Percentiles rank a stretch among this genome's conserved stretches.
phyloP scores from a whole-genome alignment of 2,888 invertebrate species.

The Lasioglossum morio region DNA sequence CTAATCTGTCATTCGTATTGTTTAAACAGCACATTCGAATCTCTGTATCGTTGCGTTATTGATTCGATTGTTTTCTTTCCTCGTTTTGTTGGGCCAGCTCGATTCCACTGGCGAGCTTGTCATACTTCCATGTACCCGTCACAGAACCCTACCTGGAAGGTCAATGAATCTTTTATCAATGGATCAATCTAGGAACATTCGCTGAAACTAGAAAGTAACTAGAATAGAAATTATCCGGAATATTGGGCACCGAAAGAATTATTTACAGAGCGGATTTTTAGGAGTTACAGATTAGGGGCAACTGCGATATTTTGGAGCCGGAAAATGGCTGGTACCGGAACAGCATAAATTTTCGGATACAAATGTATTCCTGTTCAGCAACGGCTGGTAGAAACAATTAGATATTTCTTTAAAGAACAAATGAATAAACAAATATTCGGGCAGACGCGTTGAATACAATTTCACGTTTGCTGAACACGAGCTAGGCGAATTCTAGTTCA shows the following conservation, averaged over 20 bases:
- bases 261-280: not conserved
- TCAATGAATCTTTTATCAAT: not conserved
- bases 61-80: conserved; percentile 17
- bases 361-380: not conserved
- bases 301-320: not conserved
- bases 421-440: not conserved
- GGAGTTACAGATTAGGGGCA: too few species aligned
- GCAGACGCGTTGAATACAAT: not conserved
- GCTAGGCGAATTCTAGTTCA: conserved; percentile 27
- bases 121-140: not conserved
- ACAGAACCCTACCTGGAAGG: not conserved
- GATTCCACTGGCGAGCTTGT: too few species aligned
- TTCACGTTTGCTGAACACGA: not conserved
- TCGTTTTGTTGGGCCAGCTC: not conserved
- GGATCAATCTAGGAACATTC: not conserved
- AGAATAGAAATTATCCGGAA: not conserved
- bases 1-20: conserved; percentile 14
- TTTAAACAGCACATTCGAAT: not conserved
- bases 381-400: not conserved
- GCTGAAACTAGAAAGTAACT: not conserved
- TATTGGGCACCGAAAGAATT: not conserved
- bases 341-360: too few species aligned
- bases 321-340: too few species aligned
- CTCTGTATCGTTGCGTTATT: conserved; percentile 2
- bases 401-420: not conserved